These are phyloP conservation scores for Mionectes olivaceus DNA, from an alignment of 2,797 vertebrate species.

Conservation along the genomic window DNA sequence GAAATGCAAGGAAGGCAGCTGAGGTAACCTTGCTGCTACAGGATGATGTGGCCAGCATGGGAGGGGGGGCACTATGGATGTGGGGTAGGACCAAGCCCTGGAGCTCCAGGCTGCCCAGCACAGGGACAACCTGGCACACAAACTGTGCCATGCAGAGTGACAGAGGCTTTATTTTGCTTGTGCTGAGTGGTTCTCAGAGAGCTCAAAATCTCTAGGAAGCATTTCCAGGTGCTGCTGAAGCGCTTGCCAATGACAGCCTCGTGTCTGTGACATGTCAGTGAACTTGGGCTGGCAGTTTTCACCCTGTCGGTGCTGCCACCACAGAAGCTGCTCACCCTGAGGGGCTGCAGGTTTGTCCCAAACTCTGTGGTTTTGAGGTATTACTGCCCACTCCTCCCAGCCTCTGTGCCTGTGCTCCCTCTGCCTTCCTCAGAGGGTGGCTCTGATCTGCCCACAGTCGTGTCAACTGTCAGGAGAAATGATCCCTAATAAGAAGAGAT, in stretches of 20 bases:
- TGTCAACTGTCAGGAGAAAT: slow-evolving; percentile 16
- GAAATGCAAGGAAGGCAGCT: background rate
- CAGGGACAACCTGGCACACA: rapidly evolving
- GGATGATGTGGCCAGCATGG: background rate
- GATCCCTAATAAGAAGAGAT: background rate
- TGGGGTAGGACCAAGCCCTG: background rate
- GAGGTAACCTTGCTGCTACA: background rate
- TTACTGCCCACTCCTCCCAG: rapidly evolving
- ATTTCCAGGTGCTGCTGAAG: background rate
- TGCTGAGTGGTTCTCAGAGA: background rate
- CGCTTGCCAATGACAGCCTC: background rate
- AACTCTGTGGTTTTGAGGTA: background rate
- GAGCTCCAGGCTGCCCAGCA: background rate
- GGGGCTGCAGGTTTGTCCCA: background rate
- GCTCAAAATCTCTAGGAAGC: background rate
- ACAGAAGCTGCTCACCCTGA: background rate
- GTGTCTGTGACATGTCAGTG: rapidly evolving
- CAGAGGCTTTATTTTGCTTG: background rate
- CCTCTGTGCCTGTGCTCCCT: rapidly evolving
- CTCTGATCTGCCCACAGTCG: background rate
- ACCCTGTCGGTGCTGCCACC: background rate
- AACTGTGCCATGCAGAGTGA: rapidly evolving
- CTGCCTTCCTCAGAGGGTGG: background rate
- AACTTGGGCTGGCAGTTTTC: background rate
- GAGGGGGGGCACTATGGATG: background rate